Conservation (phyloP, 2,113 vertebrate species). For the Pholis gunnellus region DNA sequence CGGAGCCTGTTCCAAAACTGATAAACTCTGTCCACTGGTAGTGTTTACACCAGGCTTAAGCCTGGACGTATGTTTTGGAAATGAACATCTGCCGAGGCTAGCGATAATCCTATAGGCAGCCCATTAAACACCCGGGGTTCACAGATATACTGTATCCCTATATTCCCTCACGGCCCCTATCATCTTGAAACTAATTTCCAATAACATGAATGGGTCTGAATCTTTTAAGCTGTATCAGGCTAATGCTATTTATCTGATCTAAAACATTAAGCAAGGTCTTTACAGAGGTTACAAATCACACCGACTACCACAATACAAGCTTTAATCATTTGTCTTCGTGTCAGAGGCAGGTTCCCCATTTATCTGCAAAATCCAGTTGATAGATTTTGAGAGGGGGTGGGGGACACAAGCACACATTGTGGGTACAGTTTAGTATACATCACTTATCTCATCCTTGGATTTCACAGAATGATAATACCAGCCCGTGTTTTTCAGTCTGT, state of each 20-base stretch:
- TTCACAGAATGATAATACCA: conserved; percentile 50
- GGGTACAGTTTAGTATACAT: conserved; percentile 59
- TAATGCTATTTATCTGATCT: conserved; percentile 81
- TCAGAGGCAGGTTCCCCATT: conserved; percentile 60
- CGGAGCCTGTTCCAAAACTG: conserved; percentile 75
- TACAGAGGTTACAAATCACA: conserved; percentile 67
- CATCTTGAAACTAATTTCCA: conserved; percentile 77
- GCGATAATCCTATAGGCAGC: conserved; percentile 82
- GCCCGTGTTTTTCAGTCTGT: conserved; percentile 55
- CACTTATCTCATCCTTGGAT: conserved; percentile 61
- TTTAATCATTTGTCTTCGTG: conserved; percentile 77
- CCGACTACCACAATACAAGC: conserved; percentile 57
- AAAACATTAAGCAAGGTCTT: conserved; percentile 79
- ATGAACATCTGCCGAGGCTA: conserved; percentile 80
- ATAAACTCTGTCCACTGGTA: conserved; percentile 80
- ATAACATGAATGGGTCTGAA: conserved; percentile 68
- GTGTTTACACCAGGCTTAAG: conserved; percentile 81
- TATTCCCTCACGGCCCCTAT: conserved; percentile 61
- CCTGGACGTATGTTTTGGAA: conserved; percentile 82
- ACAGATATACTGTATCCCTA: conserved; percentile 72
- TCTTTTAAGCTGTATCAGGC: conserved; percentile 70
- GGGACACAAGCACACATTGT: conserved; percentile 42
- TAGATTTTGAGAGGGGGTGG: conserved; percentile 44
- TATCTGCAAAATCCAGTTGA: conserved; percentile 77
- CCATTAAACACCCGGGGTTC: conserved; percentile 78